Base-by-base conservation (phyloP, 2,113 vertebrate species). In the Synodontis membranacea region DNA sequence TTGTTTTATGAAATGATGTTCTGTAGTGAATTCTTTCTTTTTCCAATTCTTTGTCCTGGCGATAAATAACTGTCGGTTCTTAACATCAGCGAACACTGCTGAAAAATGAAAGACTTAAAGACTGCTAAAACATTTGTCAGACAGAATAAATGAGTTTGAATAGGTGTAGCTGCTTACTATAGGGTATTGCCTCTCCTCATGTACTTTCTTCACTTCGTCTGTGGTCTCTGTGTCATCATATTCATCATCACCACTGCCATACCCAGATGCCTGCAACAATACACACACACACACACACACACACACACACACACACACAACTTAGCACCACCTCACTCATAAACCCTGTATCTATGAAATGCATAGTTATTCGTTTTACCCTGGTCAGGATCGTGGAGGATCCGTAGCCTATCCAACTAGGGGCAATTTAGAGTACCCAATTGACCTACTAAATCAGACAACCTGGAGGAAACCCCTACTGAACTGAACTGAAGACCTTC, bases 181-280 rank as follows among this genome's bases (percentile, higher is more conserved):
- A 11, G 84, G 87, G 42, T 91, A 94, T 82, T 92, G 91, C 84
- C 88, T 91, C 89, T 95, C 92, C 84, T 95, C 94, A 28, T 94
- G 90, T 7, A 91, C 76, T 90, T 95, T 95, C 92, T 95, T 95
- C 50, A 94, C 94, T 88, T 95, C 94, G 0, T 92, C 89, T 42
- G 17, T 46, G 34, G 89, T 88, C 8, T 96, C 95, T 0, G 88
- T 86, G 89, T 97, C 96, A 46, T 95, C 93, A 58, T 94, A 86
- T 9, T 85, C 86, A 2, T 91, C 91, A 0, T 95, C 92, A 4
- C 97, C 97, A 3, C 98, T 99, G 84, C 89, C 91, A 34, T 96
- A 96, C 44, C 97, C 98, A 0, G 97, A 98, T 11, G 94, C 96
- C 98, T 99, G 91, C 23, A 84, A 42, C 37, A 62, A 64, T 21